These are phyloP conservation scores for Setophaga kirtlandii DNA, from an alignment of 2,113 vertebrate genomes.

Conservation along the genomic window DNA sequence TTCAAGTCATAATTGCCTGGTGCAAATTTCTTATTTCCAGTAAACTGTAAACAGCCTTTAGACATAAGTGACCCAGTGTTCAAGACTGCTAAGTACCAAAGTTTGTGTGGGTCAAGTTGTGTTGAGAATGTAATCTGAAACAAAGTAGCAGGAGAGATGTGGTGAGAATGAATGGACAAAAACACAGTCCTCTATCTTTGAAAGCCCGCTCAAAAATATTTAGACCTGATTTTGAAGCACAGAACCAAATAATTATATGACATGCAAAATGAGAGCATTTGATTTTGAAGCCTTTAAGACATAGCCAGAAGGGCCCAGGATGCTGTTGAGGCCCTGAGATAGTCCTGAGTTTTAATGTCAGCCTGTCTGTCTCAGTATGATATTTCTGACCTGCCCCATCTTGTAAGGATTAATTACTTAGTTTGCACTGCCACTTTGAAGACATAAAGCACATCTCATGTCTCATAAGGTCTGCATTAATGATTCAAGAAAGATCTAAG, in stretches of 20 bases:
- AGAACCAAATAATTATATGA: neutral
- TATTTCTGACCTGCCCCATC: neutral
- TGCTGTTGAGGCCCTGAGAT: neutral
- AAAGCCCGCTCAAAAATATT: neutral
- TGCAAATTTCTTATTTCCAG: neutral
- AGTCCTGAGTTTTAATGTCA: slow-evolving; percentile 3
- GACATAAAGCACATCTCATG: neutral
- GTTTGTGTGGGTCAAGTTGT: neutral
- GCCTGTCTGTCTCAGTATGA: neutral
- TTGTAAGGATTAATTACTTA: slow-evolving; percentile 3
- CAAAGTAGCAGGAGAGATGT: neutral
- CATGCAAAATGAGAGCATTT: neutral
- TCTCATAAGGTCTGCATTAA: neutral
- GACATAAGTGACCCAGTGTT: neutral
- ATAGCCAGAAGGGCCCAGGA: neutral
- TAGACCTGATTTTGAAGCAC: neutral
- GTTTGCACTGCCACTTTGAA: neutral
- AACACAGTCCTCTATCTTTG: neutral
- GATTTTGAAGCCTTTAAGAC: neutral
- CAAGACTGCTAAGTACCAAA: neutral
- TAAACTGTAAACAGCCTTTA: neutral
- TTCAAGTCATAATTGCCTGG: neutral
- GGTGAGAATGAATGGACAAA: neutral
- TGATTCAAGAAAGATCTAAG: neutral
- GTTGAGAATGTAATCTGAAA: neutral